Conservation (phyloP, 2,888 invertebrate genomes). For the Diaprepes abbreviatus region DNA sequence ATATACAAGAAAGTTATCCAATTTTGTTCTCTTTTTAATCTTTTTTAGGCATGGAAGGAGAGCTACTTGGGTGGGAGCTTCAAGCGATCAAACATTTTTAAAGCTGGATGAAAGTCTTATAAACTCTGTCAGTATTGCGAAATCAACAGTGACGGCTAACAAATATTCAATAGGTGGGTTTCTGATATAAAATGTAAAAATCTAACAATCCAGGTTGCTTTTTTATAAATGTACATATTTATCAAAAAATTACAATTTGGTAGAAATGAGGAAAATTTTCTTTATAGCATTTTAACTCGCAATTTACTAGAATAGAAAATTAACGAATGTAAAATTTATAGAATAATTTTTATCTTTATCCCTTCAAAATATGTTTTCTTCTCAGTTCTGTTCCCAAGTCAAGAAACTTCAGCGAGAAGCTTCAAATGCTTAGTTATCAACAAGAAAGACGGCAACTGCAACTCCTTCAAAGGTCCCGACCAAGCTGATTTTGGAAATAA, state of each 20-base stretch:
- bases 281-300: too few relatives aligned
- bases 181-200: too few relatives aligned
- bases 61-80: constrained; percentile 94
- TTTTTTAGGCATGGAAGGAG: constrained; percentile 78
- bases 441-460: constrained; percentile 89
- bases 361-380: too few relatives aligned
- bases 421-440: constrained; percentile 93
- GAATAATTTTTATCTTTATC: too few relatives aligned
- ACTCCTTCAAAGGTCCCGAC: constrained; percentile 84
- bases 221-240: too few relatives aligned
- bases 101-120: constrained; percentile 94
- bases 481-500: constrained; percentile 88
- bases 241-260: too few relatives aligned
- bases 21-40: background rate
- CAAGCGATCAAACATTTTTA: constrained; percentile 96
- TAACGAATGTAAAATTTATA: too few relatives aligned
- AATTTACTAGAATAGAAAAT: too few relatives aligned
- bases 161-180: constrained; percentile 83
- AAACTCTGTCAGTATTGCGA: constrained; percentile 88
- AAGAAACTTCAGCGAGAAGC: constrained; percentile 78
- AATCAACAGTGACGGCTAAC: constrained; percentile 91
- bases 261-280: too few relatives aligned
- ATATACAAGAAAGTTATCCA: too few relatives aligned
- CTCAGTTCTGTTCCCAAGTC: constrained; percentile 85
- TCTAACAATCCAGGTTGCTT: too few relatives aligned